These are phyloP conservation scores for Leucoptera coffeella DNA, from an alignment of 2,888 invertebrate species.

Conservation along the genomic window DNA sequence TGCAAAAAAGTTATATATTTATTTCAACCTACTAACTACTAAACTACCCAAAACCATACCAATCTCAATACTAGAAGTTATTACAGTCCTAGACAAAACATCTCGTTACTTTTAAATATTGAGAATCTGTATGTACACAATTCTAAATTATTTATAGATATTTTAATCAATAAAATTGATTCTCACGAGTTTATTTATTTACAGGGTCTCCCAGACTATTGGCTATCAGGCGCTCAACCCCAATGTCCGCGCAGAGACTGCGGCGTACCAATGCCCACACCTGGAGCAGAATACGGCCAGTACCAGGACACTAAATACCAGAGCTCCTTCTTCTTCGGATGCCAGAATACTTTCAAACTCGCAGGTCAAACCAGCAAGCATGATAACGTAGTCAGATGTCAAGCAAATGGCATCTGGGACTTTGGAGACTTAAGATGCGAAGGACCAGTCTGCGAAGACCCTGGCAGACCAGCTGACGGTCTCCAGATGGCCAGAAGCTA, in stretches of 20 bases:
- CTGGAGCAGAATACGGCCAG: conserved; percentile 90
- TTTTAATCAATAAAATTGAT: not conserved
- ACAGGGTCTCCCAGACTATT: conserved; percentile 80
- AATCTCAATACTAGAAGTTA: too few relatives aligned
- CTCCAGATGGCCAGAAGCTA: conserved; percentile 77
- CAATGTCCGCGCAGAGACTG: conserved; percentile 87
- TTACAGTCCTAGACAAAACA: too few relatives aligned
- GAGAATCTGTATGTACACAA: too few relatives aligned
- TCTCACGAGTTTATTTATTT: conserved; percentile 8
- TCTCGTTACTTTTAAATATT: too few relatives aligned
- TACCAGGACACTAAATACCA: conserved; percentile 84
- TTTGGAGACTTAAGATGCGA: conserved; percentile 94
- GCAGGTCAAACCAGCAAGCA: conserved; percentile 89
- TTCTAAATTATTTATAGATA: too few relatives aligned
- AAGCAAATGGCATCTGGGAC: conserved; percentile 93
- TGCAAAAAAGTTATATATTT: too few relatives aligned
- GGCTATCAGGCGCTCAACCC: conserved; percentile 82
- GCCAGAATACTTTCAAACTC: conserved; percentile 90
- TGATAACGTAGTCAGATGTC: conserved; percentile 88
- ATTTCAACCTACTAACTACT: too few relatives aligned
- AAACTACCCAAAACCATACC: too few relatives aligned
- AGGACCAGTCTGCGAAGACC: conserved; percentile 95
- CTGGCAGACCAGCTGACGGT: conserved; percentile 90
- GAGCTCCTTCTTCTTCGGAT: conserved; percentile 92
- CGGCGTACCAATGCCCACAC: conserved; percentile 84